phyloP scores from a whole-genome alignment of 2,797 vertebrate species.

The Danionella dracula region DNA sequence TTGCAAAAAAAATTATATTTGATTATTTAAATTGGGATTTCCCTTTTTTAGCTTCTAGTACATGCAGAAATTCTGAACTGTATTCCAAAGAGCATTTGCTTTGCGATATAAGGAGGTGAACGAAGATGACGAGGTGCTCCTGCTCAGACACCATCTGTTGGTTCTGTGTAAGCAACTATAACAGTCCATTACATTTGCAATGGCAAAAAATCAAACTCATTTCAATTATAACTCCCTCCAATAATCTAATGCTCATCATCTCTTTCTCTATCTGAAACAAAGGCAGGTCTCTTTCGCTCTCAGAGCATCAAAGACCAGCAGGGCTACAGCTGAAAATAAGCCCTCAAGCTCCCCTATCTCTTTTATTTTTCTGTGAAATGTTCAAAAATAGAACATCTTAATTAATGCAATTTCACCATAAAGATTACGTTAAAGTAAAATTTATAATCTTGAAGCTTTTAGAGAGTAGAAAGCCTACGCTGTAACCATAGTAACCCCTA shows the following conservation, averaged over 20 bases:
- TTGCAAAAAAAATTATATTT: too few relatives aligned
- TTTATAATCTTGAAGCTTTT: conserved; percentile 52
- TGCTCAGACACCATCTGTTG: too few relatives aligned
- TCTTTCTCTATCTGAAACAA: conserved; percentile 10
- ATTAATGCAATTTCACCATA: conserved; percentile 52
- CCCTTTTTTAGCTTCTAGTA: too few relatives aligned
- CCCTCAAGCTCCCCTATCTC: conserved; percentile 36
- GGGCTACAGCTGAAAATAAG: conserved; percentile 25
- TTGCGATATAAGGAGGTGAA: too few relatives aligned
- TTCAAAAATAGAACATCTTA: conserved; percentile 53
- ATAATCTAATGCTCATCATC: conserved; percentile 8
- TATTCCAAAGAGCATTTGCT: too few relatives aligned
- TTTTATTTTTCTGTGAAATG: conserved; percentile 43
- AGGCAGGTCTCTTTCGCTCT: conserved; percentile 14
- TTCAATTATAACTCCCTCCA: conserved; percentile 18
- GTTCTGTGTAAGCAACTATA: too few relatives aligned
- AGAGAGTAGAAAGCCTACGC: conserved; percentile 44
- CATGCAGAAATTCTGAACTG: too few relatives aligned
- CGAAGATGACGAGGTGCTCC: too few relatives aligned
- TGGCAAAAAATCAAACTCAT: too few relatives aligned
- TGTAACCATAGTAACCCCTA: conserved; percentile 51
- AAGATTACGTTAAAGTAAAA: conserved; percentile 53
- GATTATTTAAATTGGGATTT: too few relatives aligned
- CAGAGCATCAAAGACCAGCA: conserved; percentile 37
- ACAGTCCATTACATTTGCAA: too few relatives aligned